phyloP scores from a whole-genome alignment of 2,888 invertebrate species.

The Entomobrya proxima region DNA sequence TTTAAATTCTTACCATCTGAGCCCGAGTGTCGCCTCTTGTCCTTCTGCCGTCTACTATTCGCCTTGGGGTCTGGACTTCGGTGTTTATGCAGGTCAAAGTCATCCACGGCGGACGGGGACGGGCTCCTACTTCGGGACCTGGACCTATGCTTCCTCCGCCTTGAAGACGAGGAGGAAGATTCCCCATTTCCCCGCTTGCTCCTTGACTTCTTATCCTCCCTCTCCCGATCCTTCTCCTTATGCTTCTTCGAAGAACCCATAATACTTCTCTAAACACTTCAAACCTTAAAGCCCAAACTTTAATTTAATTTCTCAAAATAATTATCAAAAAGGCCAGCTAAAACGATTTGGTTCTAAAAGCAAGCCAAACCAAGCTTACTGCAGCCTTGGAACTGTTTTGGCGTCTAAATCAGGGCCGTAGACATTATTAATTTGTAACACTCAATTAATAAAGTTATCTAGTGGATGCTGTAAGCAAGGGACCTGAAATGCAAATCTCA shows the following conservation, averaged over 20 bases:
- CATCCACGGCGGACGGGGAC: constrained; percentile 34
- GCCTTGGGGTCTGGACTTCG: constrained; percentile 29
- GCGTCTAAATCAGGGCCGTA: too few relatives aligned
- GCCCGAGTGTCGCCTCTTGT: constrained; percentile 64
- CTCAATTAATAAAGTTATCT: too few relatives aligned
- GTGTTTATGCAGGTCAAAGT: constrained; percentile 4
- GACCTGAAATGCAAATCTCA: too few relatives aligned
- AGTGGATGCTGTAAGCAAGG: too few relatives aligned
- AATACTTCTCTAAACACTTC: constrained; percentile 75
- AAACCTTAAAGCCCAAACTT: constrained; percentile 72
- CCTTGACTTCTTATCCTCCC: constrained; percentile 43
- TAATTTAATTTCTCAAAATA: too few relatives aligned
- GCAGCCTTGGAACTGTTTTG: too few relatives aligned
- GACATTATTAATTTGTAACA: too few relatives aligned
- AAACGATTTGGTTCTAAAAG: too few relatives aligned
- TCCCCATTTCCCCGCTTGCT: constrained; percentile 23
- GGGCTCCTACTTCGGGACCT: constrained; percentile 56
- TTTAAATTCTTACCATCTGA: constrained; percentile 65
- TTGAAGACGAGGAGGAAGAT: constrained; percentile 7
- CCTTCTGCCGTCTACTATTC: constrained; percentile 64
- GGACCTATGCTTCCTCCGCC: constrained; percentile 67
- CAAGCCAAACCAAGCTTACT: too few relatives aligned
- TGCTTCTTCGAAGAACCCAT: constrained; percentile 74
- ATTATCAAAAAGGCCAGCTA: too few relatives aligned
- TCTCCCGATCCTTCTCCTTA: constrained; percentile 76